A percentile compares a stretch with the other conserved stretches of the same genome.
Evolutionary conservation across 2,888 invertebrate genomes (phyloP).

Genomic region (Pherbina coryleti): DNA sequence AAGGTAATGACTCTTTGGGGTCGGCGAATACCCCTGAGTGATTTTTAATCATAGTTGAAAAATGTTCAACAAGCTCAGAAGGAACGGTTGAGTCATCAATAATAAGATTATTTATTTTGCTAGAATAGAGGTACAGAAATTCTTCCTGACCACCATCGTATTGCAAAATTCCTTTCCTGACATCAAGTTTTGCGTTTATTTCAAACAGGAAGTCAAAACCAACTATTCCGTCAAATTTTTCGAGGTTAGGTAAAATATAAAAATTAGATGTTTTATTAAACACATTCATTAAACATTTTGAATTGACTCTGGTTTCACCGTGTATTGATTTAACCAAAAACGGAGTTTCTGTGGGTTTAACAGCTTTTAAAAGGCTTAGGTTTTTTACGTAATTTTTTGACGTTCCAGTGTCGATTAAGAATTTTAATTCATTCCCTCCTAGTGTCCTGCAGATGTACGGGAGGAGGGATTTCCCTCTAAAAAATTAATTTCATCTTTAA

Average conservation of each 20-base stretch:
- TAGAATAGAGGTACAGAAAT: not conserved
- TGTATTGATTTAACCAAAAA: too few relatives aligned
- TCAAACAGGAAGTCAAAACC: not conserved
- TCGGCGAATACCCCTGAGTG: not conserved
- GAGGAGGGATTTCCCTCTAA: not conserved
- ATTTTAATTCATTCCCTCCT: too few relatives aligned
- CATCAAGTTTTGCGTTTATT: not conserved
- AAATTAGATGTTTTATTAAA: too few relatives aligned
- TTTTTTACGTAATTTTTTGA: too few relatives aligned
- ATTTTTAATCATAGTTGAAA: slow-evolving; percentile 15
- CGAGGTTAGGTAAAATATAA: too few relatives aligned
- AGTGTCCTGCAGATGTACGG: not conserved
- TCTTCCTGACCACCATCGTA: too few relatives aligned
- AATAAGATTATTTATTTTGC: not conserved
- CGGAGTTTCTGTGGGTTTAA: too few relatives aligned
- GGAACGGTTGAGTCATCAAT: slow-evolving; percentile 30
- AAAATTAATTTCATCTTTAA: slow-evolving; percentile 10
- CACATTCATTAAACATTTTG: too few relatives aligned
- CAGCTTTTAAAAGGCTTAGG: too few relatives aligned
- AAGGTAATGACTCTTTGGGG: not conserved
- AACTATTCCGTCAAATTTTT: too few relatives aligned
- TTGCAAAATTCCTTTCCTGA: not conserved
- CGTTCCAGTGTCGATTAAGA: too few relatives aligned
- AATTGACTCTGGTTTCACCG: too few relatives aligned
- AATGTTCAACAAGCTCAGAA: not conserved